Percentiles rank a stretch among this genome's conserved stretches.
Evolutionary conservation across 2,797 vertebrate species (phyloP).

Genomic region (Cichlasoma orientale): DNA sequence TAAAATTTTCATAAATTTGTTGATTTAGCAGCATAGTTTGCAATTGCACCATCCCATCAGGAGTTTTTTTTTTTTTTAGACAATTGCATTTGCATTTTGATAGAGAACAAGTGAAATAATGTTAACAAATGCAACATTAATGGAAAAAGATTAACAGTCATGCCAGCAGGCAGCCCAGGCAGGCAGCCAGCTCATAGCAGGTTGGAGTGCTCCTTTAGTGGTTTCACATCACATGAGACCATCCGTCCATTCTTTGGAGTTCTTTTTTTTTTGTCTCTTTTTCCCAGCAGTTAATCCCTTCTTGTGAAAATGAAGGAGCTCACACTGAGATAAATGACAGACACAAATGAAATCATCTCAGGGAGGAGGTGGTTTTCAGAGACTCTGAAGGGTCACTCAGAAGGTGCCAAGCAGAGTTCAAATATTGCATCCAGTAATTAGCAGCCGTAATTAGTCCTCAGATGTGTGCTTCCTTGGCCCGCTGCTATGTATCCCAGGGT

Average conservation of each 20-base stretch:
- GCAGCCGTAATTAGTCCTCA: constrained; percentile 44
- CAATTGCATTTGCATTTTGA: background rate
- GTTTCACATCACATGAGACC: constrained; percentile 25
- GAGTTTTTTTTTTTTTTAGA: too few species aligned
- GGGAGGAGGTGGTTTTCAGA: constrained; percentile 8
- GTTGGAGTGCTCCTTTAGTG: constrained; percentile 8
- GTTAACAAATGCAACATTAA: background rate
- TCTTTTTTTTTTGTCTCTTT: background rate
- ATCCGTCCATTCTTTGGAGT: constrained; percentile 25
- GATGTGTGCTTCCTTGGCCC: constrained; percentile 23
- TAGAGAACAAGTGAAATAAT: background rate
- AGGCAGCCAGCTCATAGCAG: constrained; percentile 15
- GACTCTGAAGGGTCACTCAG: constrained; percentile 21
- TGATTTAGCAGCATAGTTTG: background rate
- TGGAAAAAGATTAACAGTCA: background rate
- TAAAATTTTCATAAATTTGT: background rate
- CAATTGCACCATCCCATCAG: background rate
- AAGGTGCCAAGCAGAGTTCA: constrained; percentile 4
- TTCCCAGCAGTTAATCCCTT: constrained; percentile 24
- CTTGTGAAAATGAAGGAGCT: constrained; percentile 21
- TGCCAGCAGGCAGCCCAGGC: constrained; percentile 24
- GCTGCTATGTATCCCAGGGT: constrained; percentile 14
- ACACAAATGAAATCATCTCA: constrained; percentile 27
- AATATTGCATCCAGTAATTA: constrained; percentile 58
- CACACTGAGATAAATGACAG: constrained; percentile 8